Evolutionary conservation across 2,113 vertebrate species (phyloP), one percentile per base, ranked within the genome.

Genomic region (Pseudolaguvia tuberculata): DNA sequence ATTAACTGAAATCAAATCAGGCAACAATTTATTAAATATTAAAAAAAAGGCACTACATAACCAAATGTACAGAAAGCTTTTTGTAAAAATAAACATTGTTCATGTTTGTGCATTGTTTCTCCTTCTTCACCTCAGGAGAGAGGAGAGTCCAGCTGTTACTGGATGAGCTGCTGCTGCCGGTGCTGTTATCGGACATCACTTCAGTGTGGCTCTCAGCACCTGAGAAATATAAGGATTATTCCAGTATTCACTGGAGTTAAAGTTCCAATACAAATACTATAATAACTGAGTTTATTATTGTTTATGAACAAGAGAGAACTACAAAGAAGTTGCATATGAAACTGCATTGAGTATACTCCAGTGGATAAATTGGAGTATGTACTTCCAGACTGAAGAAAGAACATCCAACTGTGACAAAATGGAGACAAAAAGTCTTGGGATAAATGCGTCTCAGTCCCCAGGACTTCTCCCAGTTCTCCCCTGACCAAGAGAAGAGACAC

Each of bases 71-170:
- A 5, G 6, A 5, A 15, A 14, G 4, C 12, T 42, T 62, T 31
- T 18, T 31, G 15, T 39, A 39, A 15, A 20, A 59, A 35, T 10
- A 2, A 12, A 10, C 10, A 39, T n/a, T 17, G 5, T 2, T 7
- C 8, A 14, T 12, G 14, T 27, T 14, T 67, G 65, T 20, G 45
- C 3, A 12, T 15, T n/a, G 31, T 53, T 9, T 25, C 23, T 27
- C 14, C 2, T 3, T 42, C 29, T 25, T 83, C 70, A 88, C 90
- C 90, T 91, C 89, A 0, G 89, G 87, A 53, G 88, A 89, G 23
- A 91, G 89, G 81, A 91, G 85, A 57, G 90, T 91, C 90, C 90
- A 91, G 83, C 89, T 91, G 85, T 90, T 90, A 72, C 78, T 84
- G 3, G 89, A 90, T 68, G 90, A 91, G 65, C 86, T 85, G 1